These are phyloP conservation scores for Mercenaria mercenaria DNA, from an alignment of 1,140 invertebrate genomes.

Conservation along the genomic window DNA sequence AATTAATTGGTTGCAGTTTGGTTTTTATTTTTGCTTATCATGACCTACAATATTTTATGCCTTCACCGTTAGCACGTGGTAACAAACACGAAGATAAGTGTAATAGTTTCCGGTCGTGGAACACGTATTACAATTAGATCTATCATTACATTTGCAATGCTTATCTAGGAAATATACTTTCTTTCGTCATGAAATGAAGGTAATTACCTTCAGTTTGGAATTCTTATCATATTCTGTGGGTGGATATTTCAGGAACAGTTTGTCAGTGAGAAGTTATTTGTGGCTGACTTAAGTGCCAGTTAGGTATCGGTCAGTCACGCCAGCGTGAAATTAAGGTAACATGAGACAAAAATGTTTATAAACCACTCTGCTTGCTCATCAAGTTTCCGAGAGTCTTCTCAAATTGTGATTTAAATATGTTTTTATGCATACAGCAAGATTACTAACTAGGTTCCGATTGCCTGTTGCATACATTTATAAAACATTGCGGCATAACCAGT, in stretches of 20 bases:
- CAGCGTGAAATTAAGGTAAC: not conserved
- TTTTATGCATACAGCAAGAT: too few relatives aligned
- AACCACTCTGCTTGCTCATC: too few relatives aligned
- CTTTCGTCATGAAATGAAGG: constrained; percentile 46
- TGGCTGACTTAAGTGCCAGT: not conserved
- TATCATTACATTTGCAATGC: constrained; percentile 33
- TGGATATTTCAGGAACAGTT: constrained; percentile 11
- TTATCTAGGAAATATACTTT: constrained; percentile 43
- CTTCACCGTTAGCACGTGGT: not conserved
- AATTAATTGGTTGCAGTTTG: too few relatives aligned
- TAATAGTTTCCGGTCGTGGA: constrained; percentile 41
- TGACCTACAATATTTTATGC: too few relatives aligned
- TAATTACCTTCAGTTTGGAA: constrained; percentile 32
- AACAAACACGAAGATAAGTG: not conserved
- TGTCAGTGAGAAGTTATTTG: constrained; percentile 3
- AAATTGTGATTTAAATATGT: too few relatives aligned
- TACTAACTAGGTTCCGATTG: too few relatives aligned
- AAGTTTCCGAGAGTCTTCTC: too few relatives aligned
- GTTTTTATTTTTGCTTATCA: too few relatives aligned
- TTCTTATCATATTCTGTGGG: constrained; percentile 32
- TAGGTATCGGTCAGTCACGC: constrained; percentile 40
- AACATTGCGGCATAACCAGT: too few relatives aligned
- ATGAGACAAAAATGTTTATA: too few relatives aligned
- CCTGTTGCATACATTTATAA: too few relatives aligned
- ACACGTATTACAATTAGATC: constrained; percentile 51